Percentiles rank a stretch among this genome's conserved stretches.
phyloP scores from a whole-genome alignment of 2,797 vertebrate genomes.

The Manis pentadactyla region DNA sequence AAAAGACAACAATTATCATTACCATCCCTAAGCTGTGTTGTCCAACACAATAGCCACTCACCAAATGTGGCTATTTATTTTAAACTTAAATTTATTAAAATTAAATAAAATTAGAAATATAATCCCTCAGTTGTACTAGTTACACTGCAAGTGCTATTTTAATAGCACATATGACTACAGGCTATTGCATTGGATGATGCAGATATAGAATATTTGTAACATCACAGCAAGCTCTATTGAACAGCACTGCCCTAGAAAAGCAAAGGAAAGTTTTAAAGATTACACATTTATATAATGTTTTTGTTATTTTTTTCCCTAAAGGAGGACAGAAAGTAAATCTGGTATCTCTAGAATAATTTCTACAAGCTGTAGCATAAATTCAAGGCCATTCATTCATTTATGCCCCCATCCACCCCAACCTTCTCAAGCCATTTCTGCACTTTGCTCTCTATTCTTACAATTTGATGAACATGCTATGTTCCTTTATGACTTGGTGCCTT shows the following conservation, averaged over 20 bases:
- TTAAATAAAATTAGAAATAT: neutral
- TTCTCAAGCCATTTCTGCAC: neutral
- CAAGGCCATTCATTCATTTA: neutral
- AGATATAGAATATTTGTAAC: neutral
- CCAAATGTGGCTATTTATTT: neutral
- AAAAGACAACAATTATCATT: neutral
- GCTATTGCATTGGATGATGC: neutral
- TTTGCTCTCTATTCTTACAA: neutral
- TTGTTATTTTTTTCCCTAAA: neutral
- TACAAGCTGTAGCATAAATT: neutral
- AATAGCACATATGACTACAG: neutral
- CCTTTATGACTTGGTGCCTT: neutral
- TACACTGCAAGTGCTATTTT: neutral
- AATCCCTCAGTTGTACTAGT: neutral
- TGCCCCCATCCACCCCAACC: neutral
- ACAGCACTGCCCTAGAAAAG: neutral
- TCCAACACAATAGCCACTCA: neutral
- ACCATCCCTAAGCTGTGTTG: neutral
- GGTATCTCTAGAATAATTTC: neutral
- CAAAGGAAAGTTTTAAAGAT: neutral
- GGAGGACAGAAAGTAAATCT: neutral
- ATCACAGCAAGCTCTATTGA: neutral
- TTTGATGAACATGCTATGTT: neutral
- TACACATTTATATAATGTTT: neutral
- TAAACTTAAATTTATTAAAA: neutral